These are phyloP conservation scores for Myopa tessellatipennis DNA, from an alignment of 2,888 invertebrate genomes.

Conservation along the genomic window DNA sequence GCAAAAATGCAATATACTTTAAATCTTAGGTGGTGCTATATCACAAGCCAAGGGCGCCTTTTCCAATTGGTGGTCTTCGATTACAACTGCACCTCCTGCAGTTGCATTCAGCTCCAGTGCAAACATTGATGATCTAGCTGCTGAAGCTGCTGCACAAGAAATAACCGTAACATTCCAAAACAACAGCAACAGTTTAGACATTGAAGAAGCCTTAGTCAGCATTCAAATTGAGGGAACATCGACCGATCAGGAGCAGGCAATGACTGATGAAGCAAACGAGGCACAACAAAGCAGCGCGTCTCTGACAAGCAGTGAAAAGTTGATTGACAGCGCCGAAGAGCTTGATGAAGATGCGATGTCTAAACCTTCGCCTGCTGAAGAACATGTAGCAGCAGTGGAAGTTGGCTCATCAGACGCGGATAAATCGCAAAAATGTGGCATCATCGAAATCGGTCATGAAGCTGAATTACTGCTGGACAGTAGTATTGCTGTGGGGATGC, in stretches of 20 bases:
- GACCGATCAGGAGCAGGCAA: conserved; percentile 12
- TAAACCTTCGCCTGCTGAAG: neutral
- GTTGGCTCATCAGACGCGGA: conserved; percentile 27
- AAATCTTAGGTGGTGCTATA: conserved; percentile 80
- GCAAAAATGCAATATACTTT: neutral
- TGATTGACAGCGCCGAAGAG: conserved; percentile 56
- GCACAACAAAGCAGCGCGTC: conserved; percentile 11
- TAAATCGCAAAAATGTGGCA: conserved; percentile 55
- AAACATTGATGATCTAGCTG: conserved; percentile 15
- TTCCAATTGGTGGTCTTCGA: conserved; percentile 86
- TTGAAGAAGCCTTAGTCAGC: conserved; percentile 57
- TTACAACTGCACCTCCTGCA: conserved; percentile 70
- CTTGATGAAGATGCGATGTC: conserved; percentile 50
- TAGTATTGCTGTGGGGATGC: conserved; percentile 29
- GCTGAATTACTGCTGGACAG: conserved; percentile 63
- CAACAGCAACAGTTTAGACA: conserved; percentile 50
- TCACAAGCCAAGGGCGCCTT: conserved; percentile 89
- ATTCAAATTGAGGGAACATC: conserved; percentile 53
- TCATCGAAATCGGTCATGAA: conserved; percentile 66
- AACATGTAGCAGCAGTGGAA: conserved; percentile 20
- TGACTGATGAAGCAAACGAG: neutral
- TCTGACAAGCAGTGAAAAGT: conserved; percentile 49
- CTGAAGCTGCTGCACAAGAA: conserved; percentile 47
- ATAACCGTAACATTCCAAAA: conserved; percentile 63
- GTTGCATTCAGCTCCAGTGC: conserved; percentile 18